A percentile compares a stretch with the other conserved stretches of the same genome.
Evolutionary conservation across 2,113 vertebrate genomes (phyloP).

Genomic region (Onychostruthus taczanowskii): DNA sequence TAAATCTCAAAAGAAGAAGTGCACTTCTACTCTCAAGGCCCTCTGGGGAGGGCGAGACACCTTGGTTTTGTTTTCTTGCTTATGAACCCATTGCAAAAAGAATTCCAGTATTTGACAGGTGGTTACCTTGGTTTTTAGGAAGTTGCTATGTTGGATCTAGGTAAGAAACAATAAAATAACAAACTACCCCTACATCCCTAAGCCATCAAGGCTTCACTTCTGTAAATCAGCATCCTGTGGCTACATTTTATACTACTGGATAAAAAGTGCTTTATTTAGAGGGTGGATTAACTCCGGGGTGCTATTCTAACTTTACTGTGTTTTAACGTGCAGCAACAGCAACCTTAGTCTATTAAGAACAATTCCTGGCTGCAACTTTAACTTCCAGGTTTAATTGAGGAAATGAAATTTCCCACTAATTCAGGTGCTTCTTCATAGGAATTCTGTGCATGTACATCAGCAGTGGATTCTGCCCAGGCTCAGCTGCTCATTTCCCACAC

Average conservation of each 20-base stretch:
- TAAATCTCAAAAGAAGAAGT: background rate
- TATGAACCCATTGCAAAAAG: background rate
- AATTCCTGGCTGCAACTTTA: background rate
- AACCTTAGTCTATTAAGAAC: background rate
- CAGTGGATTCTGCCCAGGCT: background rate
- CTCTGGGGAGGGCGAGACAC: background rate
- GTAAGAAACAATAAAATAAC: background rate
- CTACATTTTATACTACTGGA: background rate
- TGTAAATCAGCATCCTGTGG: background rate
- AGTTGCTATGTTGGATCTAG: background rate
- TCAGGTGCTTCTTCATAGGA: background rate
- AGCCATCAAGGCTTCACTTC: background rate
- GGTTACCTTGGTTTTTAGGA: background rate
- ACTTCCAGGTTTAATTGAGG: background rate
- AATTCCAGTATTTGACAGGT: background rate
- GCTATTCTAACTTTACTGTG: background rate
- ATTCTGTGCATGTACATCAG: background rate
- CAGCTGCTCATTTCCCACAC: background rate
- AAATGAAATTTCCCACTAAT: background rate
- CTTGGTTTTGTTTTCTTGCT: background rate
- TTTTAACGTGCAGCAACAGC: background rate
- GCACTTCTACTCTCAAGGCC: background rate
- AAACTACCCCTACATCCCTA: background rate
- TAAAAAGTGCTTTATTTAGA: background rate
- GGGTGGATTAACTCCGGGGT: rapidly evolving